A percentile compares a stretch with the other conserved stretches of the same genome.
phyloP scores from a whole-genome alignment of 2,113 vertebrate species.

The Zosterops pallidus region DNA sequence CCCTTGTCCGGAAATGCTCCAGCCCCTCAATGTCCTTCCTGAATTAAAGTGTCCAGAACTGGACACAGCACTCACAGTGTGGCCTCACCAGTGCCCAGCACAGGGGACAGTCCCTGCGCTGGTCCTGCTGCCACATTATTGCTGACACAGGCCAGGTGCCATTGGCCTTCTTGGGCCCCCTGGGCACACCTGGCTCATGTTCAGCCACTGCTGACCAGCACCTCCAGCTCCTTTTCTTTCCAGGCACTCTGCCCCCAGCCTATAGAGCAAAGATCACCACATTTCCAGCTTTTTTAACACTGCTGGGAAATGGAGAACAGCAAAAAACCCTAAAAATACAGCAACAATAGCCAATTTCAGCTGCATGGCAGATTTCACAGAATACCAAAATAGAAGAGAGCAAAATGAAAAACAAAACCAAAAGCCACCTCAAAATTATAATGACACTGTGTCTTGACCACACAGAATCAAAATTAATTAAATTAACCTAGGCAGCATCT shows the following conservation, averaged over 20 bases:
- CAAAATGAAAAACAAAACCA: background rate
- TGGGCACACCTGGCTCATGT: background rate
- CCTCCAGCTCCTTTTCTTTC: background rate
- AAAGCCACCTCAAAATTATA: background rate
- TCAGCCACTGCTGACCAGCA: background rate
- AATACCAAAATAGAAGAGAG: background rate
- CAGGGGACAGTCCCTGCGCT: background rate
- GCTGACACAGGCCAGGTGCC: background rate
- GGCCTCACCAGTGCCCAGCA: background rate
- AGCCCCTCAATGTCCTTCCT: background rate
- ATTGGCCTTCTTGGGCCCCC: too few species aligned
- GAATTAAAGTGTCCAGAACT: background rate
- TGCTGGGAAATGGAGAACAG: background rate
- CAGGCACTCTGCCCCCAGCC: background rate
- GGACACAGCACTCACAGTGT: background rate
- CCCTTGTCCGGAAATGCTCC: background rate
- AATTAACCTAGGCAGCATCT: background rate
- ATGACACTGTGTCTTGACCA: background rate
- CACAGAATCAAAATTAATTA: background rate
- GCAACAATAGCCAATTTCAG: background rate
- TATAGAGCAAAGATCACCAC: background rate
- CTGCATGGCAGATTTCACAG: background rate
- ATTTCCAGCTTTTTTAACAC: background rate
- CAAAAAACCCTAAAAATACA: background rate
- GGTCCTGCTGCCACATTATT: background rate